Base-by-base conservation (phyloP, 2,888 invertebrate species). In the Sturmia bella region DNA sequence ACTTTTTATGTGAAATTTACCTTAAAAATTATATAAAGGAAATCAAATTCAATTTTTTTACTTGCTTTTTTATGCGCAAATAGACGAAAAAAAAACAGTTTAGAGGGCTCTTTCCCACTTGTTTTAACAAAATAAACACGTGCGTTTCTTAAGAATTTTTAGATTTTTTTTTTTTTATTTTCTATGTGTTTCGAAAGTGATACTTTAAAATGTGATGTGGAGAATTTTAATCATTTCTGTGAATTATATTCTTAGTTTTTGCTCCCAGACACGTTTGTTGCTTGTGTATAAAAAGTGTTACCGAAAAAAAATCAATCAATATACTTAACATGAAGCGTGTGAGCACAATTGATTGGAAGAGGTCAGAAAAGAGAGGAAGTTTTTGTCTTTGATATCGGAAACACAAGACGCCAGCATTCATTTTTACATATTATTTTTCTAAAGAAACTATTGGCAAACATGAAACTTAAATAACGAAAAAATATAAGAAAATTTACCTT, bases 41-140 rank as follows among this genome's bases (percentile, higher is more conserved):
- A 74, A 73, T 54, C 52, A 64, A 72, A 59, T 73, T 64, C 9
- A 17, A 27, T 32, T 32, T 61, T 59, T 27, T 43, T 73, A 43
- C 56, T 21, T 7, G 48, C 32, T 57, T 45, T 73, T 52, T 39
- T 48, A 13, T 37, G 45, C 19, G 7, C 9, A 32, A 5, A 15
- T 7, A 37, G 7, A 37, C 32, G 68, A 68, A 68, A 39, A n/a
- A n/a, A n/a, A n/a, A n/a, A n/a, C n/a, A n/a, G 12, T 57, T 56
- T 37, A 45, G 78, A 80, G 70, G 32, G 56, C 72, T 73, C 79
- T 82, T 84, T 84, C 84, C 80, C 82, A 56, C 80, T 69, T 75
- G 56, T 77, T 85, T 85, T 83, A 82, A 82, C 83, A 85, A 83
- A 84, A 82, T 76, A 84, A 85, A 83, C 83, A 85, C 84, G 85